These are phyloP conservation scores for Globia sparganii DNA, from an alignment of 2,888 invertebrate species.

Conservation along the genomic window DNA sequence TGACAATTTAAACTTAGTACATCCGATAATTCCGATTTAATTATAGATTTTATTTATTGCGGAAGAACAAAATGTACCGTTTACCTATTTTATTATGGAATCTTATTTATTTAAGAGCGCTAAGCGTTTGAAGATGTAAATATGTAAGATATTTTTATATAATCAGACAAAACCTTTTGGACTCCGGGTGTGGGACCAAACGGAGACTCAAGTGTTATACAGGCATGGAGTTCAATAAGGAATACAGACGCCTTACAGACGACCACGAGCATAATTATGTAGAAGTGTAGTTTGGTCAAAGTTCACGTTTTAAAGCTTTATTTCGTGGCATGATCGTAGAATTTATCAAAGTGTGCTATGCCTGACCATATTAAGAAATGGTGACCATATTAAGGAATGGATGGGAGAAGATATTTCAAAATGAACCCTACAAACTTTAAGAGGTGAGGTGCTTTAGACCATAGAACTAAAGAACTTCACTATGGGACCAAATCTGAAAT, in stretches of 20 bases:
- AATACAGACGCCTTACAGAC: slow-evolving; percentile 35
- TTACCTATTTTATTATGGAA: slow-evolving; percentile 35
- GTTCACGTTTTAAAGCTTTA: neutral
- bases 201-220: slow-evolving; percentile 6
- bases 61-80: slow-evolving; percentile 55
- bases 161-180: slow-evolving; percentile 54
- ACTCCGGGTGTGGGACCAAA: slow-evolving; percentile 63
- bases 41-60: slow-evolving; percentile 58
- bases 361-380: neutral
- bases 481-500: no score
- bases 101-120: slow-evolving; percentile 38
- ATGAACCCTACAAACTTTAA: no score
- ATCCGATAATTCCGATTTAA: slow-evolving; percentile 31
- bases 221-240: slow-evolving; percentile 3
- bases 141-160: slow-evolving; percentile 67
- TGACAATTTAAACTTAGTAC: slow-evolving; percentile 36
- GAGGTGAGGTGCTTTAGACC: no score
- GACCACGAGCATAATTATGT: neutral
- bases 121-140: slow-evolving; percentile 61
- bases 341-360: neutral
- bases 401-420: no score
- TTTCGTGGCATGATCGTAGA: neutral
- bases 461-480: no score
- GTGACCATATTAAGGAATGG: no score
- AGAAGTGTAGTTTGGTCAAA: neutral